Conservation (phyloP, 2,113 vertebrate genomes). For the Oceanites oceanicus region DNA sequence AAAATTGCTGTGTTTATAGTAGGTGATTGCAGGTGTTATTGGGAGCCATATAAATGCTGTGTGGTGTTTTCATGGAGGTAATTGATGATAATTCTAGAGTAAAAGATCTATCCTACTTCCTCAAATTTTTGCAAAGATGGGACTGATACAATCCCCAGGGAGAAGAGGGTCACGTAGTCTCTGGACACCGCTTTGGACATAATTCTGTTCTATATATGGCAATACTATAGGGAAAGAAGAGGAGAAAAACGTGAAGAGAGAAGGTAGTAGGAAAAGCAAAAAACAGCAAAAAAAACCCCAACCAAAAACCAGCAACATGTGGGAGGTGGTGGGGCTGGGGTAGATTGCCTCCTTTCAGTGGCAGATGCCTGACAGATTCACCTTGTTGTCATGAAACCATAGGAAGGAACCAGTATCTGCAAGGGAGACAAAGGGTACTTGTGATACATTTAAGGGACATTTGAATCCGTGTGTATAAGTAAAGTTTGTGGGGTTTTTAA, state of each 20-base stretch:
- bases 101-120: neutral
- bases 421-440: neutral
- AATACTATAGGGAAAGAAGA: neutral
- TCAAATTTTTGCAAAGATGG: neutral
- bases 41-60: rapidly evolving
- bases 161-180: neutral
- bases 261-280: neutral
- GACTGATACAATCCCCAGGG: rapidly evolving
- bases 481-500: neutral
- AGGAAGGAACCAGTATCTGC: neutral
- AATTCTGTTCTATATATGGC: neutral
- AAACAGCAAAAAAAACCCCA: neutral
- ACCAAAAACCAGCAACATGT: rapidly evolving
- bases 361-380: neutral
- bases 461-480: neutral
- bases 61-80: neutral
- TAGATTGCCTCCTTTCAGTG: neutral
- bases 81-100: neutral
- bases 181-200: neutral
- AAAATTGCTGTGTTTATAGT: neutral
- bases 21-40: neutral
- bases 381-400: neutral
- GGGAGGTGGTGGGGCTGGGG: neutral
- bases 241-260: neutral
- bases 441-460: neutral